Base-by-base conservation (phyloP, 1,140 invertebrate species). In the Mamestra configurata region DNA sequence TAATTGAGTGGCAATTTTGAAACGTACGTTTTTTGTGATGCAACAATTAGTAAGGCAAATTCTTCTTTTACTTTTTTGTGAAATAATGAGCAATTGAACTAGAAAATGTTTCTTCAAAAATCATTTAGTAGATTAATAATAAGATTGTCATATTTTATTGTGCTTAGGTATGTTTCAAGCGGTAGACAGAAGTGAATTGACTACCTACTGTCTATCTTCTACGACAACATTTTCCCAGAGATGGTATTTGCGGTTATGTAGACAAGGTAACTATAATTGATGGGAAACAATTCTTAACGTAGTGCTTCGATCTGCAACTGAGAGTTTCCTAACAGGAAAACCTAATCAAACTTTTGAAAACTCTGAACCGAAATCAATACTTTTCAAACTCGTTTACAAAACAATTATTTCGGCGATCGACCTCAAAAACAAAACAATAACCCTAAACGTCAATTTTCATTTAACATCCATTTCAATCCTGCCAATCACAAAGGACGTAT, bases 401-500 rank as follows among this genome's bases (percentile, higher is more conserved):
- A 27, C 55, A 31, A 40, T 64, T 20, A 11, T 22, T 40, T 40
- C 1, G 11, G 0, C 15, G 31, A 1, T 0, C 10, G 18, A 10
- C 0, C n/a, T 20, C 35, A 11, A 40, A 64, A 64, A 64, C 35
- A 64, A 40, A 40, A 64, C 59, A 64, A 64, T 64, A 64, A 40
- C 59, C 35, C 31, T 64, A 66, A 40, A 66, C 35, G 61, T 66
- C 61, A 66, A 66, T 66, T 66, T 66, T 66, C 35, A 66, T 66
- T 66, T 22, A 66, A 66, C 61, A 40, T 66, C 35, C 71, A 57
- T 35, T 57, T 11, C 35, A 18, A 61, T 76, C 20, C 35, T 46
- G 31, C 20, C 57, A 64, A 55, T 20, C 66, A 75, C 85, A 91
- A 84, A 84, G 82, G 90, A 46, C 20, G 66, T 70, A 35, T 89